A percentile compares a stretch with the other conserved stretches of the same genome.
phyloP scores from a whole-genome alignment of 1,140 invertebrate genomes.

The Scylla paramamosain region DNA sequence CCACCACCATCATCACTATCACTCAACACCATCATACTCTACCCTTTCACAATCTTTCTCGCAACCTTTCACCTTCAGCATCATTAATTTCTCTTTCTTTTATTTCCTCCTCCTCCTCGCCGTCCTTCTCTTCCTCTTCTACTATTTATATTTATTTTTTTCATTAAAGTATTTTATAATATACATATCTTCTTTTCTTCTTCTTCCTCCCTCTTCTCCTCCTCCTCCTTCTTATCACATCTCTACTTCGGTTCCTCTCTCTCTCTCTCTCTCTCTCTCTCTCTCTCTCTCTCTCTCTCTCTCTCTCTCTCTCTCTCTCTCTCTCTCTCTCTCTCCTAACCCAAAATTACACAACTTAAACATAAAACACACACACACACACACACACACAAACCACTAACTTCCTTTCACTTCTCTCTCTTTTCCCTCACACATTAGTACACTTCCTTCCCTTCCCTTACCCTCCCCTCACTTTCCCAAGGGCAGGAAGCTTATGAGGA shows the following conservation, averaged over 20 bases:
- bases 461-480: too few relatives aligned
- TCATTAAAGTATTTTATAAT: too few relatives aligned
- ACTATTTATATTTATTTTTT: too few relatives aligned
- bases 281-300: slow-evolving; percentile 50
- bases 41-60: background rate
- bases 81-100: too few relatives aligned
- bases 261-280: slow-evolving; percentile 33
- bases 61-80: background rate
- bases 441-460: too few relatives aligned
- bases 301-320: slow-evolving; percentile 40
- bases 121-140: too few relatives aligned
- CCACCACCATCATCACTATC: background rate
- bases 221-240: background rate
- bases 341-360: too few relatives aligned
- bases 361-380: background rate
- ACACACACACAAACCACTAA: too few relatives aligned
- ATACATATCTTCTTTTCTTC: background rate
- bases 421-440: too few relatives aligned
- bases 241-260: background rate
- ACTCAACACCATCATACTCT: background rate
- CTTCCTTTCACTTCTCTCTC: too few relatives aligned
- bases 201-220: background rate
- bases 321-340: background rate
- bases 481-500: too few relatives aligned
- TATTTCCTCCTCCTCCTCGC: too few relatives aligned